Base-by-base conservation (phyloP, 2,797 vertebrate species). In the Coreius guichenoti region DNA sequence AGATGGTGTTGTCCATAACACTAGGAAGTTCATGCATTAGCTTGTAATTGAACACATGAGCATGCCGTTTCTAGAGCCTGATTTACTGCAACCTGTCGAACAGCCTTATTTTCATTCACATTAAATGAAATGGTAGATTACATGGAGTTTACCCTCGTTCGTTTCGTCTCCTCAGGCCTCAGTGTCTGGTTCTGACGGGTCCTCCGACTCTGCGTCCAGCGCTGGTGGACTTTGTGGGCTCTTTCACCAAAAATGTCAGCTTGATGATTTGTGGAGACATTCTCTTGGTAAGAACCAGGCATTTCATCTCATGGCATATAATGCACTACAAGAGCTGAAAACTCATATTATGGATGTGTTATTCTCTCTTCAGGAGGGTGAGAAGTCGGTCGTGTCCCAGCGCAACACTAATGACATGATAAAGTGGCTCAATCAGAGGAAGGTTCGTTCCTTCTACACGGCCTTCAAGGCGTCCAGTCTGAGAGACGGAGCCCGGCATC, bases 241-340 rank as follows among this genome's bases (percentile, higher is more conserved):
- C 92, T 67, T 94, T 96, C 87, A 96, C 95, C 4, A 96, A 96
- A 86, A 93, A 94, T 1, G 88, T 92, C 67, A 96, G 95, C 87
- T 94, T 96, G 56, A 95, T 95, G 95, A 93, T 96, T 87, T 96
- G 95, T 67, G 95, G 95, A 16, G 94, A 95, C 86, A 92, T 95
- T 36, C 77, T 94, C 47, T 93, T 87, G 91, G 95, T 96, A 67
- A 86, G 93, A 63, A 33, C 12, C 21, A 47, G 58, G 5, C 2
- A 75, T 31, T 31, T 12, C 4, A 11, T 26, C 3, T 26, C 29
- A 11, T 49, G 70, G 0, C 23, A 49, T 19, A 29, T 74, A 54
- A n/a, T n/a, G 8, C 47, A 5, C 43, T 45, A n/a, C 12, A 69
- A 13, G 12, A 47, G 58, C 23, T 19, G 49, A 31, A 45, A 72